Evolutionary conservation across 2,113 vertebrate genomes (phyloP), one percentile per base, ranked within the genome.

Genomic region (Albula glossodonta): DNA sequence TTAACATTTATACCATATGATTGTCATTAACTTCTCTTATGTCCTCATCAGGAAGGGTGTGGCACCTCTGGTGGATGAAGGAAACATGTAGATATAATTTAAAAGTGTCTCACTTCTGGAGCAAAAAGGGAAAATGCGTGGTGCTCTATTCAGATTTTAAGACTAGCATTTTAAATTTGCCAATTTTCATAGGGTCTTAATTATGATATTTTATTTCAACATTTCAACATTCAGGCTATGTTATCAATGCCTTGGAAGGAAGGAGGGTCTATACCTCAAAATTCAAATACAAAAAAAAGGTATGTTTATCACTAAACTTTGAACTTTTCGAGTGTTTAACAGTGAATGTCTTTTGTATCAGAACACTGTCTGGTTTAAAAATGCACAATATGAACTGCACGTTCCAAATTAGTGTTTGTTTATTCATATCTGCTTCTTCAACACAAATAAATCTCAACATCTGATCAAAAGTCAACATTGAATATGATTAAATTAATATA

Each of bases 1-100:
- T 88, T 86, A 66, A 52, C 51, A 84, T 19, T 11, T n/a, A 84
- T 41, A 60, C 48, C 82, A 83, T 81, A 77, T 81, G 87, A 53
- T 57, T 84, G 79, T 82, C 48, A 86, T 88, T 82, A 86, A 82
- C n/a, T 51, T 78, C 11, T 63, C 31, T 78, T 50, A 83, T 56
- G 13, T 41, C 13, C 57, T 63, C 66, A 63, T 53, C 70, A 48
- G 31, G 77, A 82, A 82, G 87, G 85, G 87, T 53, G 85, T 86
- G 82, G 82, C 81, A 70, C 77, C 77, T 80, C 57, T 63, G 49
- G 81, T 80, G 17, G 56, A 80, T 51, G 48, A 50, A 74, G 66
- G n/a, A 74, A 22, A 74, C n/a, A 25, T 74, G 2, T n/a, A 63
- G 60, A 63, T 19, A 63, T 63, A 22, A 19, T 63, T n/a, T n/a